A percentile compares a stretch with the other conserved stretches of the same genome.
phyloP scores from a whole-genome alignment of 2,888 invertebrate genomes.

The Meliscaeva auricollis region DNA sequence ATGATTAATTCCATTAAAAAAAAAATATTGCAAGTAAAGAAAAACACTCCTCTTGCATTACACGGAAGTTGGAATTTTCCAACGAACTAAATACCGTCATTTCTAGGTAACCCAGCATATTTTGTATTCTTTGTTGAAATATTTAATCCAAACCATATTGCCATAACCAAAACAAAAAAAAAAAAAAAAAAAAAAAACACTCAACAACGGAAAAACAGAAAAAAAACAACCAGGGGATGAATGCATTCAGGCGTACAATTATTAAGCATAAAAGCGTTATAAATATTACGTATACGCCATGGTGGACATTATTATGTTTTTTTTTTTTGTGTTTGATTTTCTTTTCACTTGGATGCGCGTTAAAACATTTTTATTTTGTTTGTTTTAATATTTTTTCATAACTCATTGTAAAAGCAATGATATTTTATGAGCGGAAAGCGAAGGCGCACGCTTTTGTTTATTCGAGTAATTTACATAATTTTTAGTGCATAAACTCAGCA shows the following conservation, averaged over 20 bases:
- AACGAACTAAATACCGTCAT: background rate
- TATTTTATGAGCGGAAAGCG: constrained; percentile 32
- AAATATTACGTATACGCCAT: constrained; percentile 71
- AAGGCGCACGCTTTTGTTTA: constrained; percentile 39
- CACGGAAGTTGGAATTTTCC: background rate
- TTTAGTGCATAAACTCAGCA: constrained; percentile 65
- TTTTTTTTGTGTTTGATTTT: background rate
- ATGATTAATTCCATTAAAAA: background rate
- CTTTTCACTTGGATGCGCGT: constrained; percentile 5
- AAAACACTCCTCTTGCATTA: background rate
- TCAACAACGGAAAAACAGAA: background rate
- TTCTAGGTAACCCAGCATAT: background rate
- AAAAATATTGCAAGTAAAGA: background rate
- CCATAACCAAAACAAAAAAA: background rate
- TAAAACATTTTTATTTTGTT: constrained; percentile 12
- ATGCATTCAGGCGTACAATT: constrained; percentile 45
- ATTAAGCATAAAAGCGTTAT: constrained; percentile 59
- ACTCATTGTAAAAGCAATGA: background rate
- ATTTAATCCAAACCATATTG: background rate
- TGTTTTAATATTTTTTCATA: constrained; percentile 1
- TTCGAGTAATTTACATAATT: constrained; percentile 64
- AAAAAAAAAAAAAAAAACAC: background rate
- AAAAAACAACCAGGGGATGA: constrained; percentile 42
- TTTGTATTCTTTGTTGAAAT: constrained; percentile 14
- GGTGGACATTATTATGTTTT: constrained; percentile 47